Percentiles rank a stretch among this genome's conserved stretches.
Evolutionary conservation across 1,140 invertebrate species (phyloP).

Genomic region (Aphaenogaster rudis): DNA sequence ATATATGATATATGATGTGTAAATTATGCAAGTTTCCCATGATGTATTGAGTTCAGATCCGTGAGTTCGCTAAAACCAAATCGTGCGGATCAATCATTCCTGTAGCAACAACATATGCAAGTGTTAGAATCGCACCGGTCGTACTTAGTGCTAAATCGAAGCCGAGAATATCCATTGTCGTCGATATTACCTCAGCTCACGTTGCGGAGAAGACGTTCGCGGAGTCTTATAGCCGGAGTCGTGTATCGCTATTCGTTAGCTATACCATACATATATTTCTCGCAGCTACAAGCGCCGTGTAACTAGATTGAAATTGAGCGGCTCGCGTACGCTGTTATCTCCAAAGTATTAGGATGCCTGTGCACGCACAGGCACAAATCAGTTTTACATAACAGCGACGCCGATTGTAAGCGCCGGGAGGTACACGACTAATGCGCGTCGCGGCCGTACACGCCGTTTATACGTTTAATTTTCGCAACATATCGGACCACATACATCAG

Average conservation of each 20-base stretch:
- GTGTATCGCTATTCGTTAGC: slow-evolving; percentile 19
- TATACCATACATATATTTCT: neutral
- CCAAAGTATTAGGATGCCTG: slow-evolving; percentile 27
- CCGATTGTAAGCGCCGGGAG: slow-evolving; percentile 25
- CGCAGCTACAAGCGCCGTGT: slow-evolving; percentile 17
- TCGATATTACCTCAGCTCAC: neutral
- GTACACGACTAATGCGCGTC: slow-evolving; percentile 3
- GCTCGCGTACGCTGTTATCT: neutral
- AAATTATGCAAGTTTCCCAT: neutral
- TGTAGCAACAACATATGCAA: neutral
- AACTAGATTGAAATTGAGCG: slow-evolving; percentile 46
- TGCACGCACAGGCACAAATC: slow-evolving; percentile 23
- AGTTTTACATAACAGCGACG: slow-evolving; percentile 40
- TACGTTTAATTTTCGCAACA: slow-evolving; percentile 52
- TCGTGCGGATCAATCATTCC: neutral
- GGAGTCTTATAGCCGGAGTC: neutral
- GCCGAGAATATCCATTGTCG: slow-evolving; percentile 8
- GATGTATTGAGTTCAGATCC: neutral
- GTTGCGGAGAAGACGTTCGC: neutral
- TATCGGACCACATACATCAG: slow-evolving; percentile 44
- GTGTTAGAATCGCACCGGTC: neutral
- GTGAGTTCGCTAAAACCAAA: neutral
- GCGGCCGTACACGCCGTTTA: neutral
- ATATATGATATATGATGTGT: neutral
- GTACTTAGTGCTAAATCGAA: neutral